Percentiles rank a stretch among this genome's conserved stretches.
Evolutionary conservation across 1,140 invertebrate genomes (phyloP).

Genomic region (Drosophila jambulina): DNA sequence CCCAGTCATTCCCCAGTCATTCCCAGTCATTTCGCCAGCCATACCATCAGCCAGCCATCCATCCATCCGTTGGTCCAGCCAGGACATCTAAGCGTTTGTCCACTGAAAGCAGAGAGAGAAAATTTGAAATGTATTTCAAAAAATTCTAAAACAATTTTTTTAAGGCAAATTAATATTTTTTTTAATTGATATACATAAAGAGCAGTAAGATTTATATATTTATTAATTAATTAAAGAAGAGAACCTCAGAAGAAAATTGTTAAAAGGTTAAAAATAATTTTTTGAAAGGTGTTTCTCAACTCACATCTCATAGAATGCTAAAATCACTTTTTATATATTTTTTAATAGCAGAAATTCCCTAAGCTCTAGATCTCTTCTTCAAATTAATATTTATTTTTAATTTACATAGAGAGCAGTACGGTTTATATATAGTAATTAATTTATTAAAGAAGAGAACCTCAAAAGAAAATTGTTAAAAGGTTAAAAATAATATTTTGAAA

Average conservation of each 20-base stretch:
- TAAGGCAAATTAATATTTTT: too few relatives aligned
- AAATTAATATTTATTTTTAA: too few relatives aligned
- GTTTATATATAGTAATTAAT: background rate
- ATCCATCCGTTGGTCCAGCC: conserved; percentile 21
- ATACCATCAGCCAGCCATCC: conserved; percentile 11
- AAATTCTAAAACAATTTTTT: background rate
- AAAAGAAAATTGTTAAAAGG: background rate
- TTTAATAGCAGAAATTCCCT: background rate
- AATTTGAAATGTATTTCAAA: background rate
- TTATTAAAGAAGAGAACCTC: background rate
- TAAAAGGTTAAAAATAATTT: background rate
- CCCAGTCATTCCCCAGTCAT: conserved; percentile 3
- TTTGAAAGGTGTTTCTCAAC: too few relatives aligned
- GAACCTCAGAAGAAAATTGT: background rate
- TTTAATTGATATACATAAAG: background rate
- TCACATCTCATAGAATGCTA: too few relatives aligned
- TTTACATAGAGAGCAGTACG: too few relatives aligned
- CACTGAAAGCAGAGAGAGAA: background rate
- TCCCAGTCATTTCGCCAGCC: conserved; percentile 16
- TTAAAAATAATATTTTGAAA: background rate
- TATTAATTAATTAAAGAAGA: background rate
- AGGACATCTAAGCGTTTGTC: conserved; percentile 19
- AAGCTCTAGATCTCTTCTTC: too few relatives aligned
- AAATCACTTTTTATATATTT: background rate
- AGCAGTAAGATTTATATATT: background rate